Percentiles rank a stretch among this genome's conserved stretches.
Evolutionary conservation across 1,140 invertebrate species (phyloP).

Genomic region (Platyura marginata): DNA sequence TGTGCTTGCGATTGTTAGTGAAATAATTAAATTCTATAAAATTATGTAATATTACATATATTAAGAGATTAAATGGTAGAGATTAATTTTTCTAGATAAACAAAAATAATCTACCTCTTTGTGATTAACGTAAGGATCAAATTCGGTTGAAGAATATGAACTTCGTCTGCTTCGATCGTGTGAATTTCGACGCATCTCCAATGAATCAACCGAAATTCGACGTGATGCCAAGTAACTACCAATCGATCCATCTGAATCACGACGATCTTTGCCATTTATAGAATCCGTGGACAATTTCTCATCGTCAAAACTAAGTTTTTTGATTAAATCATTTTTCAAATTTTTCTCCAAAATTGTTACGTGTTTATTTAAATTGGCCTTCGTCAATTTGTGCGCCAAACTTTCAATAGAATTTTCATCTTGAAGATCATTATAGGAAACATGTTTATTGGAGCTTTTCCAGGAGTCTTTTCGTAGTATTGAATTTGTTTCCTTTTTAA

Average conservation of each 20-base stretch:
- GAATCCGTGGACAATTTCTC: not conserved
- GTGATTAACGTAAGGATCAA: too few relatives aligned
- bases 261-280: not conserved
- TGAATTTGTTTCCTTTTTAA: not conserved
- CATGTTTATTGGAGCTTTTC: not conserved
- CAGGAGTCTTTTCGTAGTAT: not conserved
- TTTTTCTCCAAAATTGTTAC: not conserved
- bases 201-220: conserved; percentile 1
- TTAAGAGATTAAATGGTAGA: too few relatives aligned
- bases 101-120: too few relatives aligned
- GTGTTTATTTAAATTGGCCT: not conserved
- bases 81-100: too few relatives aligned
- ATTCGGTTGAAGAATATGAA: not conserved
- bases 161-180: not conserved
- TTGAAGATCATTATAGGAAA: not conserved
- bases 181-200: not conserved
- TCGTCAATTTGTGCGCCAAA: not conserved
- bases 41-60: too few relatives aligned
- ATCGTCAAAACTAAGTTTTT: not conserved
- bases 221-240: not conserved
- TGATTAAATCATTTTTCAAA: not conserved
- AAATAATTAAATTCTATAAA: too few relatives aligned
- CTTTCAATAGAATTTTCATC: too few relatives aligned
- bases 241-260: not conserved
- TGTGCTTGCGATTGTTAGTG: too few relatives aligned